phyloP scores from a whole-genome alignment of 2,113 vertebrate genomes.

The Chrysochloris asiatica region DNA sequence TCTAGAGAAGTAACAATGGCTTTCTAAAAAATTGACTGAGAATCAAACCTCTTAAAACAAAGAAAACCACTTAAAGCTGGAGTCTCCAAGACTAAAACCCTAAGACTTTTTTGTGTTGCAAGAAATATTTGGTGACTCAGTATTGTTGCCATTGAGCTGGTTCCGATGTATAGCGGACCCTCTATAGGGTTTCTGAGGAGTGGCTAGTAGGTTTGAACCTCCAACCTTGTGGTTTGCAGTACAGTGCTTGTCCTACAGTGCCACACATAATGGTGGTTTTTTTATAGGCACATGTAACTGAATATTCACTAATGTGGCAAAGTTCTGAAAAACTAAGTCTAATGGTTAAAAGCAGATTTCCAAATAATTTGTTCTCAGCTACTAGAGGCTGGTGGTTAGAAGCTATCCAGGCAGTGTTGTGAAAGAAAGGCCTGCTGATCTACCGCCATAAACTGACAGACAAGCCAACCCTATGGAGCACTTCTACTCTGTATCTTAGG shows the following conservation, averaged over 20 bases:
- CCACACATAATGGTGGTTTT: no score
- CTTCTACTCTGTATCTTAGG: background rate
- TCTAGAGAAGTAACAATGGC: background rate
- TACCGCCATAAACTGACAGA: background rate
- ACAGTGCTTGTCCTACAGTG: no score
- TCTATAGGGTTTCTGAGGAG: no score
- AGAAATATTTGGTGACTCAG: background rate
- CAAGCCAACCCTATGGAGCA: background rate
- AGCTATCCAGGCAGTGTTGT: background rate
- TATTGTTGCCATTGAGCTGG: no score
- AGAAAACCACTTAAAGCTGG: background rate
- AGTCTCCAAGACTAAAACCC: background rate
- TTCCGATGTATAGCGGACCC: no score
- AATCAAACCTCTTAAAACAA: slow-evolving; percentile 17
- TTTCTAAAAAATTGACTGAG: background rate
- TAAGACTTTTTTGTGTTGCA: background rate
- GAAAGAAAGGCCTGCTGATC: background rate
- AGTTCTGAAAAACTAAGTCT: background rate
- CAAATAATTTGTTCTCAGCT: background rate
- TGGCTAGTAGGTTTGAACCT: no score
- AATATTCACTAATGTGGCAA: background rate
- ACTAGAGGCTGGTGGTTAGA: background rate
- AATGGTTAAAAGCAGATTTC: background rate
- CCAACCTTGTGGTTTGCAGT: no score
- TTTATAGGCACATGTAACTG: background rate